These are phyloP conservation scores for Globodera rostochiensis DNA, from an alignment of 1,140 invertebrate genomes.

Conservation along the genomic window DNA sequence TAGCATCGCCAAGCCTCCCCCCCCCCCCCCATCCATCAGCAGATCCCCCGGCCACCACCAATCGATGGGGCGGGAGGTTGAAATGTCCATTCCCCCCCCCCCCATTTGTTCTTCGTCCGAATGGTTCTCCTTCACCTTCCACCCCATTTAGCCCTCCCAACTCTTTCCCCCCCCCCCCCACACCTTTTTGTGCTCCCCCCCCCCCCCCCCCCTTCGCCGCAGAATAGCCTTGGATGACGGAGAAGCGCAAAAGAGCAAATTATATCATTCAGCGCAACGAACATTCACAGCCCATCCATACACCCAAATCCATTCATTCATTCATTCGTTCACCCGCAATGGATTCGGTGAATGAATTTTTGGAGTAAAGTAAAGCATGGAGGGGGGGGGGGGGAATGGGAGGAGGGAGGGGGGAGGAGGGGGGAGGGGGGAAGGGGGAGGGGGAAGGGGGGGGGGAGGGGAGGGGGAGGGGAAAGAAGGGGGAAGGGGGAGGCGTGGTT, in stretches of 20 bases:
- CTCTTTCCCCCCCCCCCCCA: background rate
- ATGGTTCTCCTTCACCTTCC: slow-evolving; percentile 11
- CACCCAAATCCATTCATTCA: background rate
- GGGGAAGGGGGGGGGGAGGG: too few species aligned
- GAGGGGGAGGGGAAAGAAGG: too few species aligned
- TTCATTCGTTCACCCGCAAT: background rate
- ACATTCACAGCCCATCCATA: background rate
- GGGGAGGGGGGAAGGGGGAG: background rate
- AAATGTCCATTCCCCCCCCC: background rate
- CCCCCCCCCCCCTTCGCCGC: too few species aligned
- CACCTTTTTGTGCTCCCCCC: too few species aligned
- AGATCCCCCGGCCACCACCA: slow-evolving; percentile 11
- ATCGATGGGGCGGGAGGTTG: slow-evolving; percentile 15
- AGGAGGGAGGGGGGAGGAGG: too few species aligned
- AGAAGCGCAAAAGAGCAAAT: background rate
- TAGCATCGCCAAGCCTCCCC: background rate
- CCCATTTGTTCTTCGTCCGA: slow-evolving; percentile 15
- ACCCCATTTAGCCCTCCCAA: slow-evolving; percentile 7
- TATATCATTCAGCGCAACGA: background rate
- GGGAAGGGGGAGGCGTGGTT: too few species aligned
- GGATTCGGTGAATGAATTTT: background rate
- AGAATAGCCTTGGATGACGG: background rate
- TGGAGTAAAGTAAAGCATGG: too few species aligned
- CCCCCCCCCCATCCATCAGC: background rate
- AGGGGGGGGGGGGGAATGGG: too few species aligned